phyloP scores from a whole-genome alignment of 2,888 invertebrate species.

The Cremastinae sp. region DNA sequence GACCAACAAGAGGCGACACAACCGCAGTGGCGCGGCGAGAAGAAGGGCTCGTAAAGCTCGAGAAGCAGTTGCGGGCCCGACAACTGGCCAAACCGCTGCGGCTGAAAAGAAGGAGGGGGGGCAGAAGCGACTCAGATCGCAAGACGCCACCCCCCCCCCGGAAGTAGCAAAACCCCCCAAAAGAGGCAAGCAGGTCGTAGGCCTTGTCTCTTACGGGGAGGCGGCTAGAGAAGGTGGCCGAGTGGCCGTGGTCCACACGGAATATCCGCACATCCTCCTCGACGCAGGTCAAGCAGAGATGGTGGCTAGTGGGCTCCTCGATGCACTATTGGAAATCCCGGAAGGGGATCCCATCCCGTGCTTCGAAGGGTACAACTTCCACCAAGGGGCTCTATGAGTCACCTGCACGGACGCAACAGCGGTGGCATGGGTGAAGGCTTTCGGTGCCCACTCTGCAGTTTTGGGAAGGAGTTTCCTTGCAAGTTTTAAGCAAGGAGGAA shows the following conservation, averaged over 20 bases:
- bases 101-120: background rate
- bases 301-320: slow-evolving; percentile 24
- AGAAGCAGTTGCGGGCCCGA: background rate
- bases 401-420: slow-evolving; percentile 29
- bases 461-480: slow-evolving; percentile 10
- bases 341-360: slow-evolving; percentile 9
- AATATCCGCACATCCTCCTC: background rate
- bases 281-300: slow-evolving; percentile 11
- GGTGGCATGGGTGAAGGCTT: slow-evolving; percentile 8
- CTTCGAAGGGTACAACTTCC: slow-evolving; percentile 33
- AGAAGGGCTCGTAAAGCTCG: slow-evolving; percentile 13
- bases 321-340: slow-evolving; percentile 22
- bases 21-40: slow-evolving; percentile 5
- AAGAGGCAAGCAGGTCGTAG: background rate
- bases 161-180: slow-evolving; percentile 12
- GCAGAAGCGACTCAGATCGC: slow-evolving; percentile 6
- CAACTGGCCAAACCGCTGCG: background rate
- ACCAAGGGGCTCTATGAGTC: slow-evolving; percentile 32
- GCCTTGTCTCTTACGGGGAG: slow-evolving; percentile 13
- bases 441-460: background rate
- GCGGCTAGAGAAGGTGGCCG: background rate
- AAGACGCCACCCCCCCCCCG: slow-evolving; percentile 22
- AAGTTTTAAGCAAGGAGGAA: slow-evolving; percentile 7
- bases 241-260: slow-evolving; percentile 2
- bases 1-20: too few relatives aligned